These are phyloP conservation scores for Chinchilla lanigera DNA, from an alignment of 2,113 vertebrate genomes.

Conservation along the genomic window DNA sequence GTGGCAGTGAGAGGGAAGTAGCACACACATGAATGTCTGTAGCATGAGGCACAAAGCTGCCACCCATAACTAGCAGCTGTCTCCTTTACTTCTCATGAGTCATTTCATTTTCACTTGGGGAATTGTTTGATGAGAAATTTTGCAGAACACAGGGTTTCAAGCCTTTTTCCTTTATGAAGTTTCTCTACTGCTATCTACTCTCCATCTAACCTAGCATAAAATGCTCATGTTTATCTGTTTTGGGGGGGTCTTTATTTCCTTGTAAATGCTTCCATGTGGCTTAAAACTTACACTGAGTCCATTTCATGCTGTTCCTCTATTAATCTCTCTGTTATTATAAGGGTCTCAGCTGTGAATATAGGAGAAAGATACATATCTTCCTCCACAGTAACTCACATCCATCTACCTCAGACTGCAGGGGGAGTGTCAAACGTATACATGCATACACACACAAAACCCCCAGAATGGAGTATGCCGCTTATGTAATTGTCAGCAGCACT, in stretches of 20 bases:
- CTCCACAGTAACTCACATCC: not conserved
- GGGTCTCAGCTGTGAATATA: not conserved
- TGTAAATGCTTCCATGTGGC: not conserved
- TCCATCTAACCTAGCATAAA: not conserved
- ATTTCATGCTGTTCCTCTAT: not conserved
- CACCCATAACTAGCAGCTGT: no score
- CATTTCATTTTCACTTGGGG: not conserved
- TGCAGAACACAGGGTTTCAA: not conserved
- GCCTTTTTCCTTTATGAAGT: not conserved
- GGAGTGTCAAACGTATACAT: no score
- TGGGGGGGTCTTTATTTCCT: not conserved
- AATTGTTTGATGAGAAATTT: not conserved
- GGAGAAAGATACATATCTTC: not conserved
- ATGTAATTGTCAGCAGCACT: not conserved
- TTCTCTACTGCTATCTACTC: not conserved
- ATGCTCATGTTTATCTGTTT: not conserved
- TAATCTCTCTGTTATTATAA: not conserved
- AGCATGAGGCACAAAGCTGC: not conserved
- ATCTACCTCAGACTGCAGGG: not conserved
- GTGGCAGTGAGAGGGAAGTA: no score
- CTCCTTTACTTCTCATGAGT: not conserved
- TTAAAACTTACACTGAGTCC: not conserved
- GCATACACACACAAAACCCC: not conserved
- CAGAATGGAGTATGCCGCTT: not conserved
- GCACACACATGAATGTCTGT: accelerated